These are phyloP conservation scores for Pteropus alecto DNA, from an alignment of 2,113 vertebrate genomes.

Conservation along the genomic window DNA sequence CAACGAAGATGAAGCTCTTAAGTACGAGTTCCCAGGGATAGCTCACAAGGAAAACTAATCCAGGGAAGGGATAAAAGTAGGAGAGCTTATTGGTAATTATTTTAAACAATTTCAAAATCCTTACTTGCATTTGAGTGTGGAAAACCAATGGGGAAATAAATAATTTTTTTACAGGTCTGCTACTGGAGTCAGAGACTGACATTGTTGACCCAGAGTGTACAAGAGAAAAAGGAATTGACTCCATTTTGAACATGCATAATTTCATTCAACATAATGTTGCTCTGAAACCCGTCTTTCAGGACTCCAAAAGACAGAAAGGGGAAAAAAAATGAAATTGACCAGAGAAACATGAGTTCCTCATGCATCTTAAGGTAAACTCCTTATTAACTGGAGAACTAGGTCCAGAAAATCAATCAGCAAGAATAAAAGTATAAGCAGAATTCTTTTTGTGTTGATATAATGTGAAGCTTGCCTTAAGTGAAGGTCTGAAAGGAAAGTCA, in stretches of 20 bases:
- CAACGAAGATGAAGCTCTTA: neutral
- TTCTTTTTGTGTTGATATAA: constrained; percentile 68
- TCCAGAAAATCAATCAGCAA: constrained; percentile 65
- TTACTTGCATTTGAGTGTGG: neutral
- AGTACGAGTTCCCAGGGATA: neutral
- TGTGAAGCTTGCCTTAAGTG: constrained; percentile 66
- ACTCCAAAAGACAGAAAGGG: neutral
- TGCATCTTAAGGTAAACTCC: neutral
- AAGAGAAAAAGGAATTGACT: neutral
- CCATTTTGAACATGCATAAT: neutral
- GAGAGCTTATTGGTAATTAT: constrained; percentile 13
- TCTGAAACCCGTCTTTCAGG: neutral
- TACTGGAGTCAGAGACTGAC: neutral
- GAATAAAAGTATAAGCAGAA: constrained; percentile 71
- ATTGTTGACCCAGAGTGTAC: neutral
- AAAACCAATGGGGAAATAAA: neutral
- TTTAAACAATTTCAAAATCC: constrained; percentile 21
- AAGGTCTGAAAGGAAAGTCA: constrained; percentile 65
- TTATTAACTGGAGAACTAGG: constrained; percentile 38
- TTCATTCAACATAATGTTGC: neutral
- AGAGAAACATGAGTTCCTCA: neutral
- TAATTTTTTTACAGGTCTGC: neutral
- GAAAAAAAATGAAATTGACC: neutral
- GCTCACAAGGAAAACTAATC: constrained; percentile 2
- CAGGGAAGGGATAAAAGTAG: neutral